Evolutionary conservation across 1,140 invertebrate species (phyloP), one percentile per base, ranked within the genome.

Genomic region (Centruroides vittatus): DNA sequence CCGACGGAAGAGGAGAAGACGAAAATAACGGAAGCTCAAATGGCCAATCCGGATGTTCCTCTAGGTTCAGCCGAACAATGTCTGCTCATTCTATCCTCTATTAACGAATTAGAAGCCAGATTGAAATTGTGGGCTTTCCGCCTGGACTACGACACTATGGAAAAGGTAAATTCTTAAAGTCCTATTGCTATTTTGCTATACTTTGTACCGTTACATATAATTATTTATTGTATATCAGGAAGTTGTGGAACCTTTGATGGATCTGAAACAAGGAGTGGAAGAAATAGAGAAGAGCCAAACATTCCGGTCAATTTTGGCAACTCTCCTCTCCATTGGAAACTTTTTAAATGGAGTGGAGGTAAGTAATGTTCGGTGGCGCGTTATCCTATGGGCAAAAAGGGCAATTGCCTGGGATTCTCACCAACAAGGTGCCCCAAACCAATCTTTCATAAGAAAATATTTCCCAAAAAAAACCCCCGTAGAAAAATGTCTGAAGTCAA

Each of bases 41-140:
- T 86, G 70, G 82, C 86, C 35, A 94, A 94, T 68, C 94, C 95
- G 3, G 94, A 98, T 71, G 78, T 96, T 65, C 94, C 95, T 23
- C 75, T 99, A 59, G 97, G 95, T 61, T 93, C 86, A 67, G 97
- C 97, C 6, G 97, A 99, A 76, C 93, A 99, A 75, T 99, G 99
- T 73, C 82, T 99, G 9, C 78, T 99, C 13, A 97, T 91, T 55
- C 77, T 99, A 63, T 87, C 91, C 12, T 95, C 94, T 35, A 96
- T 99, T 63, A 93, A 87, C 48, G 94, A 98, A 77, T 80, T 99
- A 51, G 84, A 89, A 46, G 93, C 96, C 35, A 79, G 97, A 66
- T 80, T 99, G 4, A 65, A 62, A 35, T 79, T 99, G 58, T 99
- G 97, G 97, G 85, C 95, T 61, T 99, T 99, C 76, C 96, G 97